These are phyloP conservation scores for Drosophila equinoxialis DNA, from an alignment of 1,140 invertebrate genomes.

Conservation along the genomic window DNA sequence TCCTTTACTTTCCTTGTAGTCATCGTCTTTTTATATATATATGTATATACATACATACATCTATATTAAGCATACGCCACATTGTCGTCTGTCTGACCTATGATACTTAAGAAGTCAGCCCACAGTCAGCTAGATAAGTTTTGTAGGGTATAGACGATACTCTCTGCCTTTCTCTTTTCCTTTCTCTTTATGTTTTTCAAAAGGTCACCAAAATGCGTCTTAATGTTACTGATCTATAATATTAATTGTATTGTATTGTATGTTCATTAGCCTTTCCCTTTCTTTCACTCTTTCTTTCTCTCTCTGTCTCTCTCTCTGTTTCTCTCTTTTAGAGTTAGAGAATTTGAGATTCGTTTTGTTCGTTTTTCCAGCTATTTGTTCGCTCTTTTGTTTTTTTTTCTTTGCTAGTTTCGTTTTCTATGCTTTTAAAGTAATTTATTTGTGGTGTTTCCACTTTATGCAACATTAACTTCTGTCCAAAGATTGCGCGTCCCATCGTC, in stretches of 20 bases:
- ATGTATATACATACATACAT: neutral
- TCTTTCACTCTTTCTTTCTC: too few species aligned
- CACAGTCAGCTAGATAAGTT: neutral
- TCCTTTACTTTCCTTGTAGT: neutral
- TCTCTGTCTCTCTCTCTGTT: too few species aligned
- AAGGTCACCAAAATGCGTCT: too few species aligned
- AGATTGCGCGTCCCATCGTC: neutral
- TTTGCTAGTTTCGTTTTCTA: neutral
- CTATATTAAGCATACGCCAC: constrained; percentile 57
- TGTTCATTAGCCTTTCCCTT: too few species aligned
- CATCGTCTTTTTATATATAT: constrained; percentile 1
- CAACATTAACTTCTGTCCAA: constrained; percentile 41
- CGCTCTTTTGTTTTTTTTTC: neutral
- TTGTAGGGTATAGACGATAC: too few species aligned
- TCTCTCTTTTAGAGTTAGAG: neutral
- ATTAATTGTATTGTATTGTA: too few species aligned
- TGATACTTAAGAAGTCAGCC: constrained; percentile 8
- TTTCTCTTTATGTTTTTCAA: too few species aligned
- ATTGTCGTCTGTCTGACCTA: constrained; percentile 7
- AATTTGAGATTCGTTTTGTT: neutral
- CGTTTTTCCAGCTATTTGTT: neutral
- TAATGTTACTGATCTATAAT: too few species aligned
- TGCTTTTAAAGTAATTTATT: constrained; percentile 16
- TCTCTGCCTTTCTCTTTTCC: too few species aligned
- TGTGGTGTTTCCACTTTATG: constrained; percentile 21